Base-by-base conservation (phyloP, 2,888 invertebrate species). In the Caenorhabditis becei region DNA sequence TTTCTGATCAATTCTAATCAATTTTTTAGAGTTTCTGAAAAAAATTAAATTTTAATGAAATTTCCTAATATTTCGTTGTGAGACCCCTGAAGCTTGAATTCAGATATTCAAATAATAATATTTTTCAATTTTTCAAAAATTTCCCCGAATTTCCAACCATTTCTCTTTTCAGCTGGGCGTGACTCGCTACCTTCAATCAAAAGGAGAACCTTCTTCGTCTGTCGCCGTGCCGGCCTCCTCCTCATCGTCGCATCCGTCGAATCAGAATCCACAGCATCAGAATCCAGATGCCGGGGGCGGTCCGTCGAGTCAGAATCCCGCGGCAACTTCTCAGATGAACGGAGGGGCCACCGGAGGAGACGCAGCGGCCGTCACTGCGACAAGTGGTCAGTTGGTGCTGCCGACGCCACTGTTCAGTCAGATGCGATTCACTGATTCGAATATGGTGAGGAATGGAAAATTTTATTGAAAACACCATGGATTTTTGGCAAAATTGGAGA, bases 341-440 rank as follows among this genome's bases (percentile, higher is more conserved):
- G 59, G 37, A 16, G 75, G 20, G 24, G 41, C 11, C 11, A 41
- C 20, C 1, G 61, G 61, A 62, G 62, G 41, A 63, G 63, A 47
- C 47, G 65, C 53, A 14, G 59, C 77, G 5, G 18, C 77, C 35
- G 69, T 69, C 32, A 74, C 82, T 3, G 49, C 61, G 20, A 69
- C 58, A 18, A 74, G 69, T 62, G 71, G 24, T 0, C 70, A 75
- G 20, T 4, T 75, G 3, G 54, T 59, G n/a, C 53, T 72, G 5
- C 71, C 80, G n/a, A 67, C 37, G 14, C 75, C 80, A 8, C 58
- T 85, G 2, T 85, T 82, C 71, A 77, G 58, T 59, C 81, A 85
- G 62, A 77, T 80, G 77, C 37, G 67, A 49, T 85, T 85, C 58
- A 63, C 70, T 51, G 72, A 69, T 5, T 80, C 81, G 1, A 77